phyloP scores from a whole-genome alignment of 2,888 invertebrate species.

The Onthophagus sagittarius region DNA sequence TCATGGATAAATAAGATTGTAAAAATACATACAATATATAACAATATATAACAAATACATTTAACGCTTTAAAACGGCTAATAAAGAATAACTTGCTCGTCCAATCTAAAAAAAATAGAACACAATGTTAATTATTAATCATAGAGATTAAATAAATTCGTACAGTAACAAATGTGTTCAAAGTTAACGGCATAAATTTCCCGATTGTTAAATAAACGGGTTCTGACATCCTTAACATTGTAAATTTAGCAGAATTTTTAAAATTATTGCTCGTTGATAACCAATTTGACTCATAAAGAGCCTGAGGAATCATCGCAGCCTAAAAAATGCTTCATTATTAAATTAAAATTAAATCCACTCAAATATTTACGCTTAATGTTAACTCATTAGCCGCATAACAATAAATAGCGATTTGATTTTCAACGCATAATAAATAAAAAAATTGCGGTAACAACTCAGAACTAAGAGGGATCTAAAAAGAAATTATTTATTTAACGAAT shows the following conservation, averaged over 20 bases:
- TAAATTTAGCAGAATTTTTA: background rate
- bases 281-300: background rate
- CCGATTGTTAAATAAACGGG: background rate
- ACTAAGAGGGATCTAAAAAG: background rate
- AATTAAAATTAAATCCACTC: too few species aligned
- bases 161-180: background rate
- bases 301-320: background rate
- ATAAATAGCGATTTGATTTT: background rate
- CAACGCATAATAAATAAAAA: background rate
- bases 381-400: background rate
- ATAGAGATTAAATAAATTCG: background rate
- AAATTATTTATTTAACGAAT: too few species aligned
- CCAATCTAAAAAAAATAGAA: background rate
- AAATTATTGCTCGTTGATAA: background rate
- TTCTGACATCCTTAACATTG: background rate
- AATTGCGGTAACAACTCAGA: background rate
- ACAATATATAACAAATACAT: too few species aligned
- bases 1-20: background rate
- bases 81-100: background rate
- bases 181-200: slow-evolving; percentile 1
- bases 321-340: background rate
- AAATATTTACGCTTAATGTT: too few species aligned
- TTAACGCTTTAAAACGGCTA: background rate
- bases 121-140: background rate
- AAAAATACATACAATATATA: too few species aligned